Conservation (phyloP, 2,113 vertebrate species). For the Centropus bengalensis region DNA sequence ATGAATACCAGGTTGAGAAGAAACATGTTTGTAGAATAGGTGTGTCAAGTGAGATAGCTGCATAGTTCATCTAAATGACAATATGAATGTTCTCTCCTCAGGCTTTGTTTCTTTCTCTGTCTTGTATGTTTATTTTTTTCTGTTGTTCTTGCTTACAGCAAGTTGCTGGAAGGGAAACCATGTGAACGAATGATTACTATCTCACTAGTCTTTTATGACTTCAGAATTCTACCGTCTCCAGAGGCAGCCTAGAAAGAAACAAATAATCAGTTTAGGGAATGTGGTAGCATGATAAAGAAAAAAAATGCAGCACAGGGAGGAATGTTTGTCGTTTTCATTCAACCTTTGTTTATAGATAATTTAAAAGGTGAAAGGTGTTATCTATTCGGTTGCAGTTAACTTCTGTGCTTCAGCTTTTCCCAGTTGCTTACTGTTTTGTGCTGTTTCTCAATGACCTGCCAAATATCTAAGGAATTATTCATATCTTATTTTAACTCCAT, state of each 20-base stretch:
- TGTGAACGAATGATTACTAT: slow-evolving; percentile 38
- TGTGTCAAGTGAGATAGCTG: slow-evolving; percentile 57
- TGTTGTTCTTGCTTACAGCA: slow-evolving; percentile 58
- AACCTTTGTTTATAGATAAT: not conserved
- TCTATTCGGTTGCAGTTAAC: not conserved
- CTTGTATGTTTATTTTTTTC: slow-evolving; percentile 26
- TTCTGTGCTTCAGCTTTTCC: not conserved
- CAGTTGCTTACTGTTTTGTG: not conserved
- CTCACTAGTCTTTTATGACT: slow-evolving; percentile 38
- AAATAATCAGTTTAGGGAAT: slow-evolving; percentile 26
- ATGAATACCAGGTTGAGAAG: slow-evolving; percentile 55
- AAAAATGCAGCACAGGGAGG: not conserved
- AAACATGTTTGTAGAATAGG: slow-evolving; percentile 49
- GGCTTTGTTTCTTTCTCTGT: slow-evolving; percentile 44
- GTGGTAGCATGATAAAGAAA: not conserved
- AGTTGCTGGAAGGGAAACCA: slow-evolving; percentile 17
- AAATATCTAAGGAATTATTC: not conserved
- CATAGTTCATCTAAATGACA: slow-evolving; percentile 62
- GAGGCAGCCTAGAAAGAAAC: slow-evolving; percentile 22
- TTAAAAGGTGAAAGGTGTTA: not conserved
- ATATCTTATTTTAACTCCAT: not conserved
- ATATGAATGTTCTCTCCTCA: slow-evolving; percentile 43
- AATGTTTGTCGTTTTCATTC: not conserved
- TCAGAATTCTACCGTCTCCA: not conserved
- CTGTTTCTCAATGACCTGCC: not conserved